A percentile compares a stretch with the other conserved stretches of the same genome.
Evolutionary conservation across 2,888 invertebrate species (phyloP).

Genomic region (Plemyria rubiginata): DNA sequence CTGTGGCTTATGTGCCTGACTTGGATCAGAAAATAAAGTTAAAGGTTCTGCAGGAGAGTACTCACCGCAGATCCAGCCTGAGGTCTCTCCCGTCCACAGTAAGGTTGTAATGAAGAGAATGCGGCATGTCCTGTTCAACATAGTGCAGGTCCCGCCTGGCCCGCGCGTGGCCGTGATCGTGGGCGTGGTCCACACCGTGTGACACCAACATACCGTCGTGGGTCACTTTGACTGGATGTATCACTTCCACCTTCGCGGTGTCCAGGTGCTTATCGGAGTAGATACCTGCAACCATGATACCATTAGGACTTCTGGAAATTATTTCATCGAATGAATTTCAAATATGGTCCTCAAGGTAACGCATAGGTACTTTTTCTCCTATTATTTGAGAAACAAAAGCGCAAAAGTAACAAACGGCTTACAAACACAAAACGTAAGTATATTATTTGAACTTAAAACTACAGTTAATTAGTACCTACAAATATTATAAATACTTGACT

Average conservation of each 20-base stretch:
- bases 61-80: constrained; percentile 78
- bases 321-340: too few species aligned
- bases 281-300: constrained; percentile 62
- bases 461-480: too few species aligned
- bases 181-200: constrained; percentile 81
- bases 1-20: too few species aligned
- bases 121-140: constrained; percentile 63
- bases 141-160: constrained; percentile 77
- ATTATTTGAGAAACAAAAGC: too few species aligned
- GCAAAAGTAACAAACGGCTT: too few species aligned
- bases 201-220: constrained; percentile 84
- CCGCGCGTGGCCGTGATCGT: constrained; percentile 77
- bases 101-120: constrained; percentile 76
- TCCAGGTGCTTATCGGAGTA: constrained; percentile 80
- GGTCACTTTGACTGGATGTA: constrained; percentile 86
- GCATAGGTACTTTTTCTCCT: too few species aligned
- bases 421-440: too few species aligned
- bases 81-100: constrained; percentile 75
- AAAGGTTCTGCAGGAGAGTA: constrained; percentile 5
- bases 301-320: background rate
- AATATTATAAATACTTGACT: too few species aligned
- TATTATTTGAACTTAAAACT: too few species aligned
- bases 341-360: too few species aligned
- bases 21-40: background rate
- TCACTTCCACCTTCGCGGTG: constrained; percentile 83